Evolutionary conservation across 2,888 invertebrate species (phyloP), one percentile per base, ranked within the genome.

Genomic region (Ptycholaimellus sp.): DNA sequence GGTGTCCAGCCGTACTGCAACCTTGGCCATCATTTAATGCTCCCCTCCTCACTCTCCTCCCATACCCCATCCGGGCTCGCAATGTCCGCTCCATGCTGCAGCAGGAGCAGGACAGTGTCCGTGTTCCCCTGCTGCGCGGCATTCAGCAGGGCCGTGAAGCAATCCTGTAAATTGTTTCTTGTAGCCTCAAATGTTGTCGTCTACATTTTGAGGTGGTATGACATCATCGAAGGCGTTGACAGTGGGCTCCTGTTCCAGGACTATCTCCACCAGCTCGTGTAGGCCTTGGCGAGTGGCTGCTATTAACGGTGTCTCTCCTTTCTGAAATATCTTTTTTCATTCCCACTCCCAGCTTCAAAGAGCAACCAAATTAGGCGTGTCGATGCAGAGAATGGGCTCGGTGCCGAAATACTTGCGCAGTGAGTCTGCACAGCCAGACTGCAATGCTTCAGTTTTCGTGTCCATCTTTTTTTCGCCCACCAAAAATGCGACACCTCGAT

Each of bases 161-260:
- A 57, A 30, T 58, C 57, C 43, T 60, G 39, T 18, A 59, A 43
- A n/a, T n/a, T n/a, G n/a, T n/a, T n/a, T n/a, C n/a, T n/a, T n/a
- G n/a, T n/a, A n/a, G n/a, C n/a, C n/a, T n/a, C n/a, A n/a, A n/a
- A n/a, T n/a, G n/a, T n/a, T n/a, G n/a, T n/a, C 7, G 9, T 7
- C 7, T 30, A 7, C 14, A 14, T 11, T 30, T 14, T n/a, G n/a
- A n/a, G n/a, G n/a, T n/a, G 17, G 18, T 44, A 68, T 63, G 56
- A 80, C 80, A 69, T 78, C 73, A 59, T 83, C 82, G 46, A 74
- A 70, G 43, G 81, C 76, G 55, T 87, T 82, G 40, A 85, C 68
- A 41, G 72, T 70, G 14, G 79, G 80, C 36, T 77, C 78, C 56
- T 76, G 74, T 50, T 82, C 80, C 40, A 87, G 58, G 32, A 93